Conservation (phyloP, 2,888 invertebrate genomes). For the Crocallis elinguaria region DNA sequence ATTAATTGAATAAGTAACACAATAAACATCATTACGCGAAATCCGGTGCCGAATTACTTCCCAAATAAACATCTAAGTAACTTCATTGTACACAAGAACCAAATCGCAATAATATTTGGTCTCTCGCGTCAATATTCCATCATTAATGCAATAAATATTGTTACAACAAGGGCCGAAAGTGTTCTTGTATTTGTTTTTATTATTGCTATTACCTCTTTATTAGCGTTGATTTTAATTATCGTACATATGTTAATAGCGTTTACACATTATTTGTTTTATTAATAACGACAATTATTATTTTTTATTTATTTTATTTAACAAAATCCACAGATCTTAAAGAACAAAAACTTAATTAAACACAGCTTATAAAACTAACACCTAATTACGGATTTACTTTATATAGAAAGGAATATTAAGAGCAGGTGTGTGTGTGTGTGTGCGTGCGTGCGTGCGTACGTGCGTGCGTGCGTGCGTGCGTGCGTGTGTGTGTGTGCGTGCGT, state of each 20-base stretch:
- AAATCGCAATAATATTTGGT: not conserved
- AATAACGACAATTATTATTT: not conserved
- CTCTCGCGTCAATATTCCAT: not conserved
- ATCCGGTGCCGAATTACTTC: constrained; percentile 18
- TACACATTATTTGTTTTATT: constrained; percentile 5
- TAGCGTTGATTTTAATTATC: constrained; percentile 13
- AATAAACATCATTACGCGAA: constrained; percentile 9
- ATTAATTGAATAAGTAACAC: constrained; percentile 11
- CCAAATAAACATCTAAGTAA: constrained; percentile 2
- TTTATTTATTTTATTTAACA: too few relatives aligned
- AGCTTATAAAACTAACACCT: too few relatives aligned
- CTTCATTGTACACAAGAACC: not conserved
- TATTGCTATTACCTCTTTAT: not conserved
- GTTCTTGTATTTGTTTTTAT: not conserved
- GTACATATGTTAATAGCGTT: constrained; percentile 9
- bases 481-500: too few relatives aligned
- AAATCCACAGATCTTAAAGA: too few relatives aligned
- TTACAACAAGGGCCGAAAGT: not conserved
- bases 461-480: too few relatives aligned
- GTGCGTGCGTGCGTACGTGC: too few relatives aligned
- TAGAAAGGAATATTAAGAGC: too few relatives aligned
- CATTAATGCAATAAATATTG: not conserved
- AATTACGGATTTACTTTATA: too few relatives aligned
- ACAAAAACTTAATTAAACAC: too few relatives aligned
- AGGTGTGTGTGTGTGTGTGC: too few relatives aligned